Percentiles rank a stretch among this genome's conserved stretches.
Evolutionary conservation across 2,888 invertebrate genomes (phyloP).

Genomic region (Glaucopsyche alexis): DNA sequence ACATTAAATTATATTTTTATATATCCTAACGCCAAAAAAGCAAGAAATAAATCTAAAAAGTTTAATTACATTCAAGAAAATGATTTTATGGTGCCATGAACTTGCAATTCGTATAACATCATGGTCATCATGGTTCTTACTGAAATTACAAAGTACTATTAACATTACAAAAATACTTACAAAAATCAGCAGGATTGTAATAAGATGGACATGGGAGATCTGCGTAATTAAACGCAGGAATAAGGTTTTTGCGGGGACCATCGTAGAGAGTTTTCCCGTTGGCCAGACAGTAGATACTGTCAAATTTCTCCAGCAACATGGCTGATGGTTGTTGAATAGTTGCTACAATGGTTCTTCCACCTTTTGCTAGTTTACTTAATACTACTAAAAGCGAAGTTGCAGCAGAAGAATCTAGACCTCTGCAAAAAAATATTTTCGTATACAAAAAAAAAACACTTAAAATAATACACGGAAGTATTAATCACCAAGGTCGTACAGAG

Average conservation of each 20-base stretch:
- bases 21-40: no score
- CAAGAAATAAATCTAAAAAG: no score
- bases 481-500: neutral
- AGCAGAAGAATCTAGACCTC: constrained; percentile 25
- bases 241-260: constrained; percentile 15
- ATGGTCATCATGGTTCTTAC: no score
- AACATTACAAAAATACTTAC: constrained; percentile 15
- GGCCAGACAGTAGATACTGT: constrained; percentile 25
- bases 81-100: no score
- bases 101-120: no score
- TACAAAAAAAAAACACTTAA: neutral
- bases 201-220: constrained; percentile 22
- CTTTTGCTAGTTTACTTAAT: constrained; percentile 22
- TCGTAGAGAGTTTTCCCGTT: constrained; percentile 18
- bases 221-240: constrained; percentile 26
- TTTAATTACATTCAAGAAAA: no score
- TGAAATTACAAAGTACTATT: no score
- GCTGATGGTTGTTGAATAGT: constrained; percentile 30
- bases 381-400: constrained; percentile 18
- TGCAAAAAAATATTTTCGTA: neutral
- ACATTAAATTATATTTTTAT: no score
- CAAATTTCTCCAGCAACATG: constrained; percentile 23
- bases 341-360: constrained; percentile 25
- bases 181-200: constrained; percentile 30
- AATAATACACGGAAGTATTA: neutral